These are phyloP conservation scores for Athetis lepigone DNA, from an alignment of 2,888 invertebrate species.

Conservation along the genomic window DNA sequence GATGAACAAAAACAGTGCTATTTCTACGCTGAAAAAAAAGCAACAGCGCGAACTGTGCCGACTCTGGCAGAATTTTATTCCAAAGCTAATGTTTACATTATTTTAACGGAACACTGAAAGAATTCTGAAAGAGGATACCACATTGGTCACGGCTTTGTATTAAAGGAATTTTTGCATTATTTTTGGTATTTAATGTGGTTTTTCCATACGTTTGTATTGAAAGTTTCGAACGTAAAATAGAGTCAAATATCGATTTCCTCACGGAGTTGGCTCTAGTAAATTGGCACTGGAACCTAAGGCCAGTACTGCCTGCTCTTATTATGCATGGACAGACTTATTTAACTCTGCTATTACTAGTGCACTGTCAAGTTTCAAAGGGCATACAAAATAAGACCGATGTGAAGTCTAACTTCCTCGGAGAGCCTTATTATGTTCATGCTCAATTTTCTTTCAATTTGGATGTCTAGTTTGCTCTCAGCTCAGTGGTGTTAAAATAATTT, in stretches of 20 bases:
- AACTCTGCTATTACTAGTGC: conserved; percentile 24
- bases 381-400: conserved; percentile 29
- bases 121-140: conserved; percentile 14
- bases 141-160: conserved; percentile 7
- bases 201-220: conserved; percentile 23
- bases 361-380: conserved; percentile 47
- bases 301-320: conserved; percentile 23
- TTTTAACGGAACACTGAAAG: conserved; percentile 33
- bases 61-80: conserved; percentile 58
- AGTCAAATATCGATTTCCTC: conserved; percentile 17
- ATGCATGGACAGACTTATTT: conserved; percentile 24
- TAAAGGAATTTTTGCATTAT: conserved; percentile 6
- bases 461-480: neutral
- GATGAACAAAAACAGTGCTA: conserved; percentile 84
- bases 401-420: conserved; percentile 19
- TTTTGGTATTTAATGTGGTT: conserved; percentile 21
- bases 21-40: conserved; percentile 73
- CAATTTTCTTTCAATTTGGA: conserved; percentile 1
- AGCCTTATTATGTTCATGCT: neutral
- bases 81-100: conserved; percentile 58
- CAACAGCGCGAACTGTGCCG: conserved; percentile 63
- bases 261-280: conserved; percentile 27
- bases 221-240: conserved; percentile 21
- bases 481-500: neutral
- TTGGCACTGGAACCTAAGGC: conserved; percentile 34